Percentiles rank a stretch among this genome's conserved stretches.
phyloP scores from a whole-genome alignment of 2,797 vertebrate species.

The Heteromormyrus szaboi region DNA sequence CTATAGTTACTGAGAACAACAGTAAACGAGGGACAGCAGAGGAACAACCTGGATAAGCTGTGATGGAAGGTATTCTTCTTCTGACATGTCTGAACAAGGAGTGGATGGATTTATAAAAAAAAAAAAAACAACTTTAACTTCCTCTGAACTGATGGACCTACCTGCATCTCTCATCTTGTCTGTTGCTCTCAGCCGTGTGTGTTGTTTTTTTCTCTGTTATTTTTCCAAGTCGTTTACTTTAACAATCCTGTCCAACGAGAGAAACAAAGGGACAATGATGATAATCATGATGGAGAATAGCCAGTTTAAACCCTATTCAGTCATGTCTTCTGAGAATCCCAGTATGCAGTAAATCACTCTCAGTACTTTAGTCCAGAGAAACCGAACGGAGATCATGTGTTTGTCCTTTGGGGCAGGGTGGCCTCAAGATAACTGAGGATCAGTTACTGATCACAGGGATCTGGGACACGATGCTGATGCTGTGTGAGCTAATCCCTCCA shows the following conservation, averaged over 20 bases:
- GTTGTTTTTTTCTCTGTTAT: constrained; percentile 20
- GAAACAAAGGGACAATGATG: background rate
- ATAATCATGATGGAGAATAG: background rate
- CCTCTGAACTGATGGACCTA: constrained; percentile 1
- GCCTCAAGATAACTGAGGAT: background rate
- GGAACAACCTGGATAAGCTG: background rate
- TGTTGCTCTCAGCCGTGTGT: background rate
- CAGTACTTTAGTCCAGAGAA: background rate
- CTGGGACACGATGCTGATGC: background rate
- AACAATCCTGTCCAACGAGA: background rate
- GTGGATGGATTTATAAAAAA: background rate
- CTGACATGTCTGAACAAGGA: background rate
- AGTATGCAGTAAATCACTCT: background rate
- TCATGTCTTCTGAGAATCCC: constrained; percentile 2
- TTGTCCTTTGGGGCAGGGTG: background rate
- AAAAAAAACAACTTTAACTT: background rate
- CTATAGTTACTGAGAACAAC: background rate
- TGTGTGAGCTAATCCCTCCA: background rate
- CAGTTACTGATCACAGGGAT: background rate
- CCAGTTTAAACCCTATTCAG: background rate
- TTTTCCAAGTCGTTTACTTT: background rate
- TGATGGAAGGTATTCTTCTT: background rate
- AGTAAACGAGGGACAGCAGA: background rate
- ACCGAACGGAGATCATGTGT: background rate
- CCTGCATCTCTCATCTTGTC: background rate